phyloP scores from a whole-genome alignment of 2,113 vertebrate genomes.

The Sorex fumeus region DNA sequence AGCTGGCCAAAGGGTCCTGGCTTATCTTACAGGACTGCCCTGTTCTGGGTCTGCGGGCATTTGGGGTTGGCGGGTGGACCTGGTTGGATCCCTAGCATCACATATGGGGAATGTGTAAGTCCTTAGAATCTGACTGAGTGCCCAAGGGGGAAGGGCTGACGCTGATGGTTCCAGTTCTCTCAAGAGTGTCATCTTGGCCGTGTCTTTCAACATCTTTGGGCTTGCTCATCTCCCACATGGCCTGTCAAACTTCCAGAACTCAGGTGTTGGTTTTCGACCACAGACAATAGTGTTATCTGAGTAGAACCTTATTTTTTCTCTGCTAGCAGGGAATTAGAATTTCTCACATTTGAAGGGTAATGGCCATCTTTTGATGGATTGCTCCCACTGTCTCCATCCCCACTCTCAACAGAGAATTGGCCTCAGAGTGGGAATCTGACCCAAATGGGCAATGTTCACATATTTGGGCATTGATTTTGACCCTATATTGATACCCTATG shows the following conservation, averaged over 20 bases:
- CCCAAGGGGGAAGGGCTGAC: background rate
- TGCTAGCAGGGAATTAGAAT: background rate
- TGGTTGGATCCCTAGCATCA: no score
- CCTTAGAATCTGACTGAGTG: background rate
- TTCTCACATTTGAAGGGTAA: background rate
- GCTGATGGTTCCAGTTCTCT: no score
- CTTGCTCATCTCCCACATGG: background rate
- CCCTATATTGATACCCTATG: background rate
- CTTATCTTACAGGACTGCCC: background rate
- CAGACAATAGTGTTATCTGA: background rate
- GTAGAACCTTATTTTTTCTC: background rate
- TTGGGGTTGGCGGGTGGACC: background rate
- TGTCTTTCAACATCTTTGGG: background rate
- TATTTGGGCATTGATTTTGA: background rate
- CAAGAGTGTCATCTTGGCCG: background rate
- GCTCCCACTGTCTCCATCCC: background rate
- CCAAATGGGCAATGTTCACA: background rate
- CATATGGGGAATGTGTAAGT: background rate
- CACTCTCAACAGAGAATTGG: background rate
- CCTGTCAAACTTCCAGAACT: background rate
- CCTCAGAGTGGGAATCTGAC: background rate
- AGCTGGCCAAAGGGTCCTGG: constrained; percentile 5
- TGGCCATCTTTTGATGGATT: background rate
- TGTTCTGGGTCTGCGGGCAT: background rate
- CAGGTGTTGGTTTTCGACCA: no score